These are phyloP conservation scores for Lepidotrigona ventralis DNA, from an alignment of 1,140 invertebrate genomes.

Conservation along the genomic window DNA sequence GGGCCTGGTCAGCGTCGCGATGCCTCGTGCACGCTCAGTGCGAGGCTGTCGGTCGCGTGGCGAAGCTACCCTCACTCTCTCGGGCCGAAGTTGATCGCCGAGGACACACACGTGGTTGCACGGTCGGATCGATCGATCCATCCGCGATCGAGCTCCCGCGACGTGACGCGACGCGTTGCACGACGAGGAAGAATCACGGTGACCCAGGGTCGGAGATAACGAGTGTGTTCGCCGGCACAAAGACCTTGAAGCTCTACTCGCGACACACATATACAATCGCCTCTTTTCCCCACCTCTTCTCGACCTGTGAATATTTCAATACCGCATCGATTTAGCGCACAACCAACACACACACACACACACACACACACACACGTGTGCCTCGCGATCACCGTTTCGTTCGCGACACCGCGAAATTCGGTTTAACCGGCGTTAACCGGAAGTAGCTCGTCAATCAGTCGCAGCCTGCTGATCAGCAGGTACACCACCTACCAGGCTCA, in stretches of 20 bases:
- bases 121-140: slow-evolving; percentile 8
- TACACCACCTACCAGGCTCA: not conserved
- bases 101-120: slow-evolving; percentile 4
- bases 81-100: not conserved
- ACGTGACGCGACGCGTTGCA: not conserved
- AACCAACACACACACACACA: not conserved
- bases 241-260: not conserved
- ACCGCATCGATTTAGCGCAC: slow-evolving; percentile 57
- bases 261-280: not conserved
- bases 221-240: not conserved
- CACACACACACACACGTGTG: slow-evolving; percentile 15
- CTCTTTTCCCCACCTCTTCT: not conserved
- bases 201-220: slow-evolving; percentile 17
- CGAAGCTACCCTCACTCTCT: slow-evolving; percentile 19
- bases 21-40: slow-evolving; percentile 34
- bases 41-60: slow-evolving; percentile 35
- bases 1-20: slow-evolving; percentile 34
- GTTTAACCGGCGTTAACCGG: not conserved
- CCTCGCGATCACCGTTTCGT: not conserved
- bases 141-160: not conserved
- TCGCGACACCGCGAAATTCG: not conserved
- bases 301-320: slow-evolving; percentile 62
- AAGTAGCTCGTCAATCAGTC: not conserved
- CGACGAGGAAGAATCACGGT: not conserved
- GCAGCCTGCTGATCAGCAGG: not conserved